phyloP scores from a whole-genome alignment of 1,140 invertebrate genomes.

The Macrotrachela quadricornifera region DNA sequence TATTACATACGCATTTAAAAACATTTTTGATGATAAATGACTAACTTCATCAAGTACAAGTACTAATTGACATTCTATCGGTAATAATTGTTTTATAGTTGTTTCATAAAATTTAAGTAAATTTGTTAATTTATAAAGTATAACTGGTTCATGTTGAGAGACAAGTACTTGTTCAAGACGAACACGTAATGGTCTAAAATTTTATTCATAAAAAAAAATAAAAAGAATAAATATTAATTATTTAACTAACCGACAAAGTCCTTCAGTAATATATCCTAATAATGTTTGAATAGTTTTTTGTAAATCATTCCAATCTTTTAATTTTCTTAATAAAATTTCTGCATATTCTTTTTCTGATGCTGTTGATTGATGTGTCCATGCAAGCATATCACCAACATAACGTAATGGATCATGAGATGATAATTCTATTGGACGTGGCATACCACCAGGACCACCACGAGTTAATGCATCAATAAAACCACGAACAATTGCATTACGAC shows the following conservation, averaged over 20 bases:
- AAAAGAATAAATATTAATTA: not conserved
- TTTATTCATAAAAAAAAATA: conserved; percentile 41
- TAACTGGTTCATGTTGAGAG: conserved; percentile 53
- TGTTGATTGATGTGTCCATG: conserved; percentile 81
- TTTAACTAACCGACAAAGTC: conserved; percentile 45
- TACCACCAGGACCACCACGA: conserved; percentile 47
- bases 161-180: conserved; percentile 70
- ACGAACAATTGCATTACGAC: conserved; percentile 58
- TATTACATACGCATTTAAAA: conserved; percentile 37
- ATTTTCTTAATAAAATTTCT: conserved; percentile 52
- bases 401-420: conserved; percentile 73
- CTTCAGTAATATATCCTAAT: conserved; percentile 56
- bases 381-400: conserved; percentile 86
- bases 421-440: conserved; percentile 72
- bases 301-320: conserved; percentile 52
- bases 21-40: conserved; percentile 47
- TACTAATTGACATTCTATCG: conserved; percentile 39
- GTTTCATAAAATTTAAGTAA: conserved; percentile 65
- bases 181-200: conserved; percentile 51
- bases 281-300: conserved; percentile 43
- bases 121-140: conserved; percentile 62
- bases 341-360: conserved; percentile 79
- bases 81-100: conserved; percentile 37
- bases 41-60: conserved; percentile 46
- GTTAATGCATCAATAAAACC: conserved; percentile 81